phyloP scores from a whole-genome alignment of 2,888 invertebrate genomes.

The Desoria tigrina region DNA sequence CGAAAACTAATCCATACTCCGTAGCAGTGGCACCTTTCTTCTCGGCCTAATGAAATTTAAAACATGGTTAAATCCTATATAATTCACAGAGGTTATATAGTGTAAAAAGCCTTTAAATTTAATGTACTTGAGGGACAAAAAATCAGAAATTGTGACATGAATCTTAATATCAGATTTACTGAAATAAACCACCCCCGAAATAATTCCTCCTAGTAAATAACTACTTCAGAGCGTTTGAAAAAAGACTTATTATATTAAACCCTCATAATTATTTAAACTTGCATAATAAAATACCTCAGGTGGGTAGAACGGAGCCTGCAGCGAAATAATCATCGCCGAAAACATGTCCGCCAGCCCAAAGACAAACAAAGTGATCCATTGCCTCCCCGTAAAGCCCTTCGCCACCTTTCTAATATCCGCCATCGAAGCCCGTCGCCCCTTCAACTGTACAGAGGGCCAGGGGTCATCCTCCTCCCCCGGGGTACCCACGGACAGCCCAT shows the following conservation, averaged over 20 bases:
- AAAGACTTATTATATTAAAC: conserved; percentile 3
- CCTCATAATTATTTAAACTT: too few species aligned
- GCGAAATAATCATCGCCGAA: conserved; percentile 78
- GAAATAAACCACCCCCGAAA: too few species aligned
- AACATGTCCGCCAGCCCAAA: conserved; percentile 81
- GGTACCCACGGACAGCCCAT: neutral
- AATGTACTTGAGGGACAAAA: too few species aligned
- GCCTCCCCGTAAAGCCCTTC: conserved; percentile 68
- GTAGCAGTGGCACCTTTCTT: conserved; percentile 76
- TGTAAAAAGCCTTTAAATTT: too few species aligned
- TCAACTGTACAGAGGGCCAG: neutral
- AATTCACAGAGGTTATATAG: too few species aligned
- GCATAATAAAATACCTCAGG: conserved; percentile 69
- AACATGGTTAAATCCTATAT: too few species aligned
- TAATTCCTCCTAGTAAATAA: too few species aligned
- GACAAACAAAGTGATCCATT: conserved; percentile 75
- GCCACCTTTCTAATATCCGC: conserved; percentile 53
- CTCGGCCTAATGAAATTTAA: conserved; percentile 67
- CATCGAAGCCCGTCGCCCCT: conserved; percentile 18
- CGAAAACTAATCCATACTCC: conserved; percentile 84
- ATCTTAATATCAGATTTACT: too few species aligned
- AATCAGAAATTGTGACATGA: too few species aligned
- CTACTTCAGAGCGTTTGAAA: too few species aligned
- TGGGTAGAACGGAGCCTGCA: conserved; percentile 84
- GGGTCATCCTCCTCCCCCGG: conserved; percentile 5